Base-by-base conservation (phyloP, 2,797 vertebrate genomes). In the Sebastes taczanowskii region DNA sequence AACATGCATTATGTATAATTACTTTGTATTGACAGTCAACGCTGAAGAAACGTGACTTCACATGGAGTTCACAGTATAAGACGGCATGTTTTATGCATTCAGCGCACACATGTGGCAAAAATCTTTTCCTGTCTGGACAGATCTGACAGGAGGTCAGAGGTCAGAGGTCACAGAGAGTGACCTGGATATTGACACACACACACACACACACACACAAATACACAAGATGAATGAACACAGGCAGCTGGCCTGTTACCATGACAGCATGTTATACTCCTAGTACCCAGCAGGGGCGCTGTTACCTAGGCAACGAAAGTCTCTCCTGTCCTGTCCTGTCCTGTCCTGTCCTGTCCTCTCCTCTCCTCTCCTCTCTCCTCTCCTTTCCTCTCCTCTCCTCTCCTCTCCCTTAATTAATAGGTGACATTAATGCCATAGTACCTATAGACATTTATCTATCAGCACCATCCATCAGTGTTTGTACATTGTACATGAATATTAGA, bases 241-340 rank as follows among this genome's bases (percentile, higher is more conserved):
- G 65, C 84, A 82, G 80, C 82, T 81, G 82, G 65, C 71, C 22
- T 55, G 55, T 49, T 74, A 62, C 62, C 32, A 71, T 73, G 67
- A 62, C 46, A 38, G 46, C n/a, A 20, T 74, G 83, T 16, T 63
- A 35, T 86, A 53, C 83, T 27, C 2, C 13, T 22, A 20, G 5
- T 71, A 1, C 74, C 92, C 91, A 90, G 59, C 71, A 85, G 89
- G 83, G 85, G 76, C 58, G 66, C 88, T 89, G 81, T 85, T 82
- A 64, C 82, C 85, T 83, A 86, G 82, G 85, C 34, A 74, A 85
- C 75, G 29, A 55, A 27, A 0, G 11, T 9, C n/a, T 74, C 73
- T 68, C 1, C 63, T 62, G 30, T 69, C 22, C 27, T 42, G 29
- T 63, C 46, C 61, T 60, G 55, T 32, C 11, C n/a, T 42, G 30